phyloP scores from a whole-genome alignment of 2,113 vertebrate genomes.

The Solenodon paradoxus region DNA sequence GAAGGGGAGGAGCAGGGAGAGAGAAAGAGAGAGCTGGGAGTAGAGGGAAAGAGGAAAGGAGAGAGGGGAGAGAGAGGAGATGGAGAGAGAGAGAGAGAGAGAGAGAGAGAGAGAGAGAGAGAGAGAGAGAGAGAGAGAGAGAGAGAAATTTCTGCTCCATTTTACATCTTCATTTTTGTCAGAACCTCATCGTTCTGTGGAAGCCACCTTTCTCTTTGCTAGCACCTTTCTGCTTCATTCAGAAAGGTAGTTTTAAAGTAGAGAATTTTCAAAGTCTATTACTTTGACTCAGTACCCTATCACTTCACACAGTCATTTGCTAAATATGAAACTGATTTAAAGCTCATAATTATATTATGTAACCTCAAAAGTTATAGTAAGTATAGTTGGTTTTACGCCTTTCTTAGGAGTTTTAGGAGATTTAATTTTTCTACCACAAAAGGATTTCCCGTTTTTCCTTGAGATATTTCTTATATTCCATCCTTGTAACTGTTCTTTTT shows the following conservation, averaged over 20 bases:
- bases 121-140: rapidly evolving
- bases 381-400: background rate
- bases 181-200: background rate
- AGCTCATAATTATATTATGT: background rate
- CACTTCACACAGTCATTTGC: background rate
- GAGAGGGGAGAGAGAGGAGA: rapidly evolving
- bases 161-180: background rate
- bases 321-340: background rate
- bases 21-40: too few relatives aligned
- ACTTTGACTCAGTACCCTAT: background rate
- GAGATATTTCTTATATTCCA: background rate
- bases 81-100: too few relatives aligned
- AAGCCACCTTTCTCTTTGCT: background rate
- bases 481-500: background rate
- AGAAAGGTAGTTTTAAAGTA: background rate
- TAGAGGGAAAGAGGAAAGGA: too few relatives aligned
- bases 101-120: too few relatives aligned
- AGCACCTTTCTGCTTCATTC: background rate
- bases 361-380: background rate
- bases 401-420: background rate
- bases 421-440: background rate
- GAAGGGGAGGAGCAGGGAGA: rapidly evolving
- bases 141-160: background rate
- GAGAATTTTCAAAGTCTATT: background rate
- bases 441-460: background rate